phyloP scores from a whole-genome alignment of 2,113 vertebrate species.

The Equus quagga region DNA sequence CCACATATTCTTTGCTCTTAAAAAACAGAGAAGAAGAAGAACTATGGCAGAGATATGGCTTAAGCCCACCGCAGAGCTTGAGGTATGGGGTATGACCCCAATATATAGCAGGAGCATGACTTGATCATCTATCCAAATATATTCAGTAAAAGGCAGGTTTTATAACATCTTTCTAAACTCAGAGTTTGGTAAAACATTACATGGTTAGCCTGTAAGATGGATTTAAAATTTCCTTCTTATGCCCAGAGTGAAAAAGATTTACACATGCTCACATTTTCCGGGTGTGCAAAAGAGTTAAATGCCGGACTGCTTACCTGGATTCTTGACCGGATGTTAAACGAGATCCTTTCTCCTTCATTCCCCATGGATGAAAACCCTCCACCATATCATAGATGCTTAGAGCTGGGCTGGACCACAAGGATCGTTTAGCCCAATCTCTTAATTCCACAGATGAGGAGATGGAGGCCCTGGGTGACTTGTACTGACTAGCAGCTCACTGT shows the following conservation, averaged over 20 bases:
- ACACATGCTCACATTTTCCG: background rate
- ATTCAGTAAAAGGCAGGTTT: background rate
- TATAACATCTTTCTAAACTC: slow-evolving; percentile 7
- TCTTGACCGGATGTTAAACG: slow-evolving; percentile 14
- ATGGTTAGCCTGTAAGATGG: background rate
- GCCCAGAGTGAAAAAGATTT: slow-evolving; percentile 26
- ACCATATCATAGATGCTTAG: background rate
- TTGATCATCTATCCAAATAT: background rate
- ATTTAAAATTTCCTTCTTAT: background rate
- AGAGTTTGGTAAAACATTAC: background rate
- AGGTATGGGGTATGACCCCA: background rate
- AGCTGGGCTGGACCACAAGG: background rate
- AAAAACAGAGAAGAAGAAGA: background rate
- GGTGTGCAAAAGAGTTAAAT: background rate
- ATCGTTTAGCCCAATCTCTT: background rate
- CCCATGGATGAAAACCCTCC: background rate
- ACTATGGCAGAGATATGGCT: background rate
- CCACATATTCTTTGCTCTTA: slow-evolving; percentile 41
- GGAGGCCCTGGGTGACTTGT: background rate
- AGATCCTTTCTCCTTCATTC: background rate
- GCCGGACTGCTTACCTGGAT: background rate
- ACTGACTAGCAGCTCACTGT: background rate
- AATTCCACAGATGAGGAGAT: background rate
- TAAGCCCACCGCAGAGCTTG: slow-evolving; percentile 8
- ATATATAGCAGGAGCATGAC: background rate